Conservation (phyloP, 2,797 vertebrate species). For the Neostethus bicornis region DNA sequence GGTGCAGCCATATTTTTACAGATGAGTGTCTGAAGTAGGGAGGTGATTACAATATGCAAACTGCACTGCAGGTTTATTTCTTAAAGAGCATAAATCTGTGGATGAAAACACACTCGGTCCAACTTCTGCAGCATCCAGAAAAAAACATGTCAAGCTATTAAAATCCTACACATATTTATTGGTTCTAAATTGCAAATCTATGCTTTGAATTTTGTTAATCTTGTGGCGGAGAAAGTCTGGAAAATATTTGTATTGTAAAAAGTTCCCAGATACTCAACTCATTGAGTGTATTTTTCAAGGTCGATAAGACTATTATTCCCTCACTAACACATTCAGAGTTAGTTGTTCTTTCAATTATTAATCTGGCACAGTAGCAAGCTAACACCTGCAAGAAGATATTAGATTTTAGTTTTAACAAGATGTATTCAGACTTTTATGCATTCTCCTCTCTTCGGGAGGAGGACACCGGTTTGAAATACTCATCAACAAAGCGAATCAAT, state of each 20-base stretch:
- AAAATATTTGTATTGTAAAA: not conserved
- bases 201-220: not conserved
- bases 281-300: conserved; percentile 22
- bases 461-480: conserved; percentile 69
- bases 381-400: conserved; percentile 62
- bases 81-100: no score
- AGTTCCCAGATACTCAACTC: no score
- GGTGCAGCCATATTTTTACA: no score
- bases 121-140: not conserved
- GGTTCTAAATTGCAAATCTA: not conserved
- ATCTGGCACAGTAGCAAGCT: conserved; percentile 28
- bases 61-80: no score
- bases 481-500: conserved; percentile 85
- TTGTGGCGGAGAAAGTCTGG: not conserved
- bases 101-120: no score
- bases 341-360: conserved; percentile 37
- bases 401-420: conserved; percentile 68
- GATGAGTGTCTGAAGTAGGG: no score
- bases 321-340: conserved; percentile 16
- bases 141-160: no score
- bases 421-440: conserved; percentile 74
- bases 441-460: conserved; percentile 62
- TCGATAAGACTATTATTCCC: conserved; percentile 21
- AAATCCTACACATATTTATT: not conserved
- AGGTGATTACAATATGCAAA: no score